Conservation (phyloP, 2,888 invertebrate genomes). For the Ethmia dodecea region DNA sequence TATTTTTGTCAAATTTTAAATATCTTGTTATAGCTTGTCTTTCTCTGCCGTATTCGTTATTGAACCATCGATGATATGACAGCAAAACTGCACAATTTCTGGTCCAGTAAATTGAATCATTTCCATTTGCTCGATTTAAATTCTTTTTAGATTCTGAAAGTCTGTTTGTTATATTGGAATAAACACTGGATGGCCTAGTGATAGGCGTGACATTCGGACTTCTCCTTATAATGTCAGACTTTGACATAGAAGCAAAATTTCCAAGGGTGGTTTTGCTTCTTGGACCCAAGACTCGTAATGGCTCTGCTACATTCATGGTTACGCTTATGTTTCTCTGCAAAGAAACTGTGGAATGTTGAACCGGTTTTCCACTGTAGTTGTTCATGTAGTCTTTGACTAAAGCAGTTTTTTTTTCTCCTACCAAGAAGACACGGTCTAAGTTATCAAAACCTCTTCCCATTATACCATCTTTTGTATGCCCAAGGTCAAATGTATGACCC, state of each 20-base stretch:
- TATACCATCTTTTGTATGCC: constrained; percentile 92
- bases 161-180: constrained; percentile 66
- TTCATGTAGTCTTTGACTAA: constrained; percentile 74
- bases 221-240: constrained; percentile 64
- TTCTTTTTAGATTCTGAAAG: constrained; percentile 65
- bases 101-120: constrained; percentile 79
- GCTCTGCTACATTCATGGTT: constrained; percentile 79
- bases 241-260: constrained; percentile 68
- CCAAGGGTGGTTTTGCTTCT: constrained; percentile 73
- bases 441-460: constrained; percentile 96
- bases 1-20: constrained; percentile 73
- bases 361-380: constrained; percentile 76
- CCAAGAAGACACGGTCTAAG: constrained; percentile 86
- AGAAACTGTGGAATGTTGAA: constrained; percentile 79
- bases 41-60: constrained; percentile 73
- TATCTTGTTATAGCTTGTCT: constrained; percentile 73
- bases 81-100: constrained; percentile 81
- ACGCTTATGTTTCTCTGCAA: constrained; percentile 79
- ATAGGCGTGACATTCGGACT: constrained; percentile 73
- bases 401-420: constrained; percentile 69
- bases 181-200: constrained; percentile 69
- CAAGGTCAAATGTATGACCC: constrained; percentile 95
- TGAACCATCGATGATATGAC: constrained; percentile 80
- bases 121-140: constrained; percentile 54
- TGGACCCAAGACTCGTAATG: constrained; percentile 65